Percentiles rank a stretch among this genome's conserved stretches.
phyloP scores from a whole-genome alignment of 2,797 vertebrate species.

The Petrocephalus schoutedeni region DNA sequence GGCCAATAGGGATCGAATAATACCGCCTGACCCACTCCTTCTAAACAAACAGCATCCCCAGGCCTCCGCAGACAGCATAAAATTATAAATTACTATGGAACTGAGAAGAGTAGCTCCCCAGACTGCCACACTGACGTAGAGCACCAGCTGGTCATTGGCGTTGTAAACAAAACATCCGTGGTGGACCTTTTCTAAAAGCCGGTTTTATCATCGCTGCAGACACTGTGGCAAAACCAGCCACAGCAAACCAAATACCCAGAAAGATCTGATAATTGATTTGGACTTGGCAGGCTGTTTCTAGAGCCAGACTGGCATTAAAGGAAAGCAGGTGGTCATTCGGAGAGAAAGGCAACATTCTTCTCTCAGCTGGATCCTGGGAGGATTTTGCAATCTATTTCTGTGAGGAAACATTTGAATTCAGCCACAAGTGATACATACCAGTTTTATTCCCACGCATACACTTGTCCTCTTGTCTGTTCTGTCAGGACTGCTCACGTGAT shows the following conservation, averaged over 20 bases:
- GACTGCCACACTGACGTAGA: neutral
- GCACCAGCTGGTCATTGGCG: neutral
- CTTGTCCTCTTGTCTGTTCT: neutral
- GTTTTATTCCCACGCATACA: neutral
- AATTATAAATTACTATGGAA: neutral
- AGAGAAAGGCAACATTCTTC: neutral
- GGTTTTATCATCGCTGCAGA: neutral
- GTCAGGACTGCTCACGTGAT: neutral
- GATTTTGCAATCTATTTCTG: neutral
- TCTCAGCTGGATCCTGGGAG: neutral
- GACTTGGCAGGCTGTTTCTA: neutral
- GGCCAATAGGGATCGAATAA: neutral
- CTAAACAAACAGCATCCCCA: neutral
- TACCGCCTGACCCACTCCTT: neutral
- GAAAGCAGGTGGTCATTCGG: neutral
- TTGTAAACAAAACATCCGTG: neutral
- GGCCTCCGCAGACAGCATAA: neutral
- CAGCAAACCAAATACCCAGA: neutral
- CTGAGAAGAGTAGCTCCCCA: neutral
- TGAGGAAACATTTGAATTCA: neutral
- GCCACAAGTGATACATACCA: neutral
- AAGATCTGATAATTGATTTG: neutral
- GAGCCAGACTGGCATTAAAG: neutral
- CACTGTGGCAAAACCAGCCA: neutral
- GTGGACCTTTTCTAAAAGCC: neutral